Base-by-base conservation (phyloP, 2,888 invertebrate genomes). In the Sinopyrophorus schimmeli region DNA sequence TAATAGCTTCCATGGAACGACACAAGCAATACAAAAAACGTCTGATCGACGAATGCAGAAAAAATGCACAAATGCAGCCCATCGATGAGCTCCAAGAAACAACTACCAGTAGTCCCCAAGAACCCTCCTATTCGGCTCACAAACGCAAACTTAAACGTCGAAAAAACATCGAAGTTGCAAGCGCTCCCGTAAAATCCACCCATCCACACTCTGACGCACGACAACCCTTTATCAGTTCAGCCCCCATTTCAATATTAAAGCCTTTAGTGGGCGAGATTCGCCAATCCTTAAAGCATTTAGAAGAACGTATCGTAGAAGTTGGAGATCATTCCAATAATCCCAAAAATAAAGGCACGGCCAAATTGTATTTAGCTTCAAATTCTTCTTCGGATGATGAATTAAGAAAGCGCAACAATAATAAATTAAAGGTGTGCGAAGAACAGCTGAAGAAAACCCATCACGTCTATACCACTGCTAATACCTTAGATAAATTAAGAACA, bases 401-500 rank as follows among this genome's bases (percentile, higher is more conserved):
- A 17, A 16, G n/a, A 23, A 24, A 11, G 9, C 3, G 14, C 32
- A n/a, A 34, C 16, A 7, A 10, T n/a, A 7, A 34, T 10, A 17
- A 12, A 14, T 14, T 17, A 38, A 24, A 28, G 15, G n/a, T n/a
- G n/a, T n/a, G n/a, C n/a, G n/a, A n/a, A n/a, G 28, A 10, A 6
- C 10, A 3, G 28, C 26, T 2, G 6, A 38, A 16, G n/a, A n/a
- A n/a, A n/a, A 47, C 35, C 3, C 61, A 65, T 14, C 65, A 68
- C 16, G 62, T 72, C 18, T 72, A 67, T 44, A 62, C 69, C 2
- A 61, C 67, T 2, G 59, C 66, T 3, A 63, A 59, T 37, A 63
- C 63, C 0, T 65, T 61, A 17, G 62, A 64, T 23, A 62, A 65
- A 27, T 40, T 72, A 9, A 64, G 60, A 35, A 55, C 62, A 0